phyloP scores from a whole-genome alignment of 2,888 invertebrate species.

The Meteorus colon region DNA sequence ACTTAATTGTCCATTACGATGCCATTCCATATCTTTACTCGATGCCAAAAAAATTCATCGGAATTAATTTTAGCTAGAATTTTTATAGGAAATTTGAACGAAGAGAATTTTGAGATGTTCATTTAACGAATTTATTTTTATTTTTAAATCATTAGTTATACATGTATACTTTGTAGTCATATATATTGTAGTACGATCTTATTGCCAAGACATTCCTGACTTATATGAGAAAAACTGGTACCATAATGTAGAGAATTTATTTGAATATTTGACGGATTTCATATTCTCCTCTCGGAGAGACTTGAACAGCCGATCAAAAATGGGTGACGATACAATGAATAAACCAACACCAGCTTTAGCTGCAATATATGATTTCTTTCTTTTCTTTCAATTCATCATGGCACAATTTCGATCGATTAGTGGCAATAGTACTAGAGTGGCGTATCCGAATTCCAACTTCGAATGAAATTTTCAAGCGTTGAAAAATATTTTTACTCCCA shows the following conservation, averaged over 20 bases:
- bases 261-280: constrained; percentile 13
- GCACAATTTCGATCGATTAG: neutral
- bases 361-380: neutral
- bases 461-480: neutral
- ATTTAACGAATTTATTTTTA: constrained; percentile 15
- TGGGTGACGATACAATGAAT: neutral
- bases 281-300: neutral
- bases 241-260: neutral
- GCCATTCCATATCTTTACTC: constrained; percentile 40
- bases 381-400: neutral
- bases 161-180: neutral
- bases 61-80: constrained; percentile 4
- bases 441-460: neutral
- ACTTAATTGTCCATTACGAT: constrained; percentile 39
- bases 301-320: neutral
- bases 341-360: neutral
- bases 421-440: neutral
- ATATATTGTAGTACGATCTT: neutral
- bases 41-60: constrained; percentile 13
- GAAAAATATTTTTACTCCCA: neutral
- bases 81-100: neutral
- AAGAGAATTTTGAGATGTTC: neutral
- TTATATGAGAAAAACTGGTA: neutral
- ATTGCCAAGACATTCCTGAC: neutral
- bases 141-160: constrained; percentile 20